Base-by-base conservation (phyloP, 2,113 vertebrate genomes). In the Phalacrocorax pelagicus region DNA sequence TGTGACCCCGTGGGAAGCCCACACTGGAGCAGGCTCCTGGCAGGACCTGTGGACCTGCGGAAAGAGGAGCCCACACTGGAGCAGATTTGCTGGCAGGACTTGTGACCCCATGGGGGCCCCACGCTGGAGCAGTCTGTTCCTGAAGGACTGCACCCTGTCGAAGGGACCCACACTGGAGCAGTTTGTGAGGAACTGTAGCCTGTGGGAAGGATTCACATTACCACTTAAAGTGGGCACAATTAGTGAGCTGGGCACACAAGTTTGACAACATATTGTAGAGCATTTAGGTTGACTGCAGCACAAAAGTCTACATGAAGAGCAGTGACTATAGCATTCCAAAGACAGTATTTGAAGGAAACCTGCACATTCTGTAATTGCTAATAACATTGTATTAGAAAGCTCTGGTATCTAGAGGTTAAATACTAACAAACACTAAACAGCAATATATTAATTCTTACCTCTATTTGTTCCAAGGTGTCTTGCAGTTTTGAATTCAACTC, bases 401-500 rank as follows among this genome's bases (percentile, higher is more conserved):
- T 61, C 47, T 21, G 63, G 15, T 58, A 69, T 10, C 40, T 19
- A 38, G 13, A 80, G 42, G 40, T 81, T 47, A 91, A 75, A 58
- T 38, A 88, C 34, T 42, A 67, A 61, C 30, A 46, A n/a, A 40
- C 4, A 75, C 8, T 72, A 54, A 82, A 85, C 12, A 84, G 19
- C 36, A 84, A 24, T 40, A 49, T 38, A 73, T 42, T 59, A 51
- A 75, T 74, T 92, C 98, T 97, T 98, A 99, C 99, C 99, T 99
- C 99, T 72, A 99, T 99, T 98, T 99, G 99, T 97, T 99, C 99
- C 97, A 99, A 98, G 62, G 99, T 99, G 95, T 99, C 99, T 94
- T 99, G 99, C 40, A 99, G 98, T 97, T 99, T 99, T 90, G 99
- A 99, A 98, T 99, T 99, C 96, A 99, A 97, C 92, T 99, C 99